Conservation (phyloP, 2,797 vertebrate species). For the Channallabes apus region DNA sequence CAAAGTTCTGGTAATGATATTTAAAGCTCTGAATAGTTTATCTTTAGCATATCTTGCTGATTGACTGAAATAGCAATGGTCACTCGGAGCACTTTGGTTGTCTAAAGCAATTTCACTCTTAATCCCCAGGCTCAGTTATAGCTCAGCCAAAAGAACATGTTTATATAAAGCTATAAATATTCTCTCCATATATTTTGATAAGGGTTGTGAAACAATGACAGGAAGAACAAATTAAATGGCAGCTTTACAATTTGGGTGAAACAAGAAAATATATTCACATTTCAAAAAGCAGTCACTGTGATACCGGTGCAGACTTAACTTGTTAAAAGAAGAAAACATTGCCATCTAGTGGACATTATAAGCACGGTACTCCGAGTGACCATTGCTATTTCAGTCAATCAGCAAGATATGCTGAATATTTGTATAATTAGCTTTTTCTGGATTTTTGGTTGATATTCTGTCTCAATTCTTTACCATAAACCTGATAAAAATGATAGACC, state of each 20-base stretch:
- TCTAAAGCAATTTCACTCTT: background rate
- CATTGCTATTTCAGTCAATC: too few relatives aligned
- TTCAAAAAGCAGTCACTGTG: background rate
- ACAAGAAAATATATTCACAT: background rate
- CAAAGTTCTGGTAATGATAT: background rate
- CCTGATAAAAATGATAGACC: too few relatives aligned
- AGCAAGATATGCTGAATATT: too few relatives aligned
- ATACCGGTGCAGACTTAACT: background rate
- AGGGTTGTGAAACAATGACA: background rate
- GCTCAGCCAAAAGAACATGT: background rate
- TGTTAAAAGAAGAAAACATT: background rate
- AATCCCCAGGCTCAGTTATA: background rate
- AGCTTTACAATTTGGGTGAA: background rate
- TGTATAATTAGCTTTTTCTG: too few relatives aligned
- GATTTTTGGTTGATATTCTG: too few relatives aligned
- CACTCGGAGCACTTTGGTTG: background rate
- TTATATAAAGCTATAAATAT: background rate
- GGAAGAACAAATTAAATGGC: background rate
- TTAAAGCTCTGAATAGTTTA: background rate
- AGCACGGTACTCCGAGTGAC: too few relatives aligned
- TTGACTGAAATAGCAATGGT: background rate
- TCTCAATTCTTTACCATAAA: too few relatives aligned
- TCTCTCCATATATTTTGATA: background rate
- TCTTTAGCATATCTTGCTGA: background rate
- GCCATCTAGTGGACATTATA: constrained; percentile 11